Base-by-base conservation (phyloP, 2,888 invertebrate genomes). In the Lymantria dispar region DNA sequence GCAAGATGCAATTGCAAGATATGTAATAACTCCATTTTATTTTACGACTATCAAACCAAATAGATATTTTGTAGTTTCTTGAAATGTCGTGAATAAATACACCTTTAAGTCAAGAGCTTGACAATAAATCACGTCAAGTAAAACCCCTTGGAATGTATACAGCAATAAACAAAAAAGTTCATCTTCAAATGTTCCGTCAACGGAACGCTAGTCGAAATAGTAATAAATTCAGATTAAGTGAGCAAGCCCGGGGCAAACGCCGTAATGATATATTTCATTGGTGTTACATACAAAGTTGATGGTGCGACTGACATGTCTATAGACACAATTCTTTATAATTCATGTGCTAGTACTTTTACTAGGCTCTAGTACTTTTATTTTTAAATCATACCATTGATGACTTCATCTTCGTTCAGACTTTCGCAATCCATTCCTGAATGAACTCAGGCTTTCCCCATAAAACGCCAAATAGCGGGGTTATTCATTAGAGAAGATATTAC, bases 221-320 rank as follows among this genome's bases (percentile, higher is more conserved):
- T 60, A 54, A 63, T 65, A 65, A 63, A 65, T 65, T 61, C 49
- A 59, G 56, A 63, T 65, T 58, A 61, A 51, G 56, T 47, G 58
- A 56, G 46, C 51, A 54, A 48, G 47, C 49, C 48, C 47, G 49
- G 52, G 48, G 57, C 52, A 52, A 48, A 54, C 50, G 49, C 45
- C 48, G 50, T 57, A 60, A 63, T 64, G 62, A 64, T 64, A 63
- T 60, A 62, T 57, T 48, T 57, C 56, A 48, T 54, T 47, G 53
- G 51, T 50, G 43, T 54, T 58, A 49, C 53, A 50, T 52, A 54
- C 54, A 53, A 55, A 51, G 47, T 54, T 50, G 46, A 45, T 45
- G 36, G 10, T 30, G 29, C 43, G 45, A 43, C 45, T 38, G 39
- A 44, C 9, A 36, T 43, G 11, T 50, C 37, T 48, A 42, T 47